These are phyloP conservation scores for Semotilus atromaculatus DNA, from an alignment of 2,797 vertebrate species.

Conservation along the genomic window DNA sequence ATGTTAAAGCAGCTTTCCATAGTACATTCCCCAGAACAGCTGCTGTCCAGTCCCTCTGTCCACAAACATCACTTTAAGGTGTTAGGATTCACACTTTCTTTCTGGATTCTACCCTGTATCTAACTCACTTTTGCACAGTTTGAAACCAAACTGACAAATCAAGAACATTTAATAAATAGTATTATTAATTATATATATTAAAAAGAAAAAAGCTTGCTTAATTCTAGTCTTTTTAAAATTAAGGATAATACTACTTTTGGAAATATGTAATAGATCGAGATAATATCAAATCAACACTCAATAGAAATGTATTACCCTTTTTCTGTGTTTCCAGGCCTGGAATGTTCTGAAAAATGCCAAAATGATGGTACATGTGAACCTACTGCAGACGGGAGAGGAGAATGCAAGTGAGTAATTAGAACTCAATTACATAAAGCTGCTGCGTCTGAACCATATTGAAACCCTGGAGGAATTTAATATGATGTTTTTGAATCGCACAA, in stretches of 20 bases:
- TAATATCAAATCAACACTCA: not conserved
- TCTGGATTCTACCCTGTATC: not conserved
- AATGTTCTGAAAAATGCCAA: constrained; percentile 87
- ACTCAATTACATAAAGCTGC: constrained; percentile 54
- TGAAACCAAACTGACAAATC: not conserved
- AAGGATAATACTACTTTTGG: not conserved
- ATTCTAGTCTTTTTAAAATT: not conserved
- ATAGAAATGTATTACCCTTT: constrained; percentile 54
- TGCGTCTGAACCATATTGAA: not conserved
- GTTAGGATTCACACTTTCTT: constrained; percentile 66
- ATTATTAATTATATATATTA: not conserved
- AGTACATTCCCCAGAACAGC: constrained; percentile 60
- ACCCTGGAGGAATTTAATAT: no score
- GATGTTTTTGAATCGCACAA: not conserved
- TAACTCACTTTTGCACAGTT: not conserved
- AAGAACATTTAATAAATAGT: not conserved
- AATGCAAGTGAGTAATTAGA: constrained; percentile 87
- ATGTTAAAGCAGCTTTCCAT: constrained; percentile 31
- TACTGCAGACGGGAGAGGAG: constrained; percentile 81
- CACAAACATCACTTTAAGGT: constrained; percentile 64
- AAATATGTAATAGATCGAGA: not conserved
- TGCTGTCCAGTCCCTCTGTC: constrained; percentile 64
- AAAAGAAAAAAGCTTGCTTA: not conserved
- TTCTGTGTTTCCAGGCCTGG: constrained; percentile 81
- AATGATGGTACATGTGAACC: constrained; percentile 89